Evolutionary conservation across 2,888 invertebrate genomes (phyloP).

Genomic region (Pterostichus madidus): DNA sequence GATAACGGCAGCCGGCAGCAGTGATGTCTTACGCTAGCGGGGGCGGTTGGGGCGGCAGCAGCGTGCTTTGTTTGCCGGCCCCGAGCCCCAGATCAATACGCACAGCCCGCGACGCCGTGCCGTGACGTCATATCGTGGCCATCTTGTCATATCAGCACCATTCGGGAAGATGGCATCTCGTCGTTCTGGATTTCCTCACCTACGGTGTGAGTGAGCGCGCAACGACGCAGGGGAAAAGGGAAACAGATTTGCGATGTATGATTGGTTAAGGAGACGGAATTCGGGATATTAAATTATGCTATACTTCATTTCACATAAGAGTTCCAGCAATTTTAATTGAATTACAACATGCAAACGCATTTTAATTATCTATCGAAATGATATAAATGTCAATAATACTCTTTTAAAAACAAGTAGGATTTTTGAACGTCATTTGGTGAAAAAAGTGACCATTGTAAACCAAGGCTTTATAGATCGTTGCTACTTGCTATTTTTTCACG

Average conservation of each 20-base stretch:
- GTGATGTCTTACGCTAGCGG: slow-evolving; percentile 1
- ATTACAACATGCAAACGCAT: too few species aligned
- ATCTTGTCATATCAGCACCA: slow-evolving; percentile 78
- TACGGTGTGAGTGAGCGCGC: slow-evolving; percentile 15
- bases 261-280: not conserved
- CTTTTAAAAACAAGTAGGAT: too few species aligned
- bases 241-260: slow-evolving; percentile 1
- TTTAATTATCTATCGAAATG: too few species aligned
- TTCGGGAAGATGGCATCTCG: slow-evolving; percentile 70
- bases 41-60: slow-evolving; percentile 1
- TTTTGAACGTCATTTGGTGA: too few species aligned
- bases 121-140: slow-evolving; percentile 78
- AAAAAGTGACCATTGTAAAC: too few species aligned
- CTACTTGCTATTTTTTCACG: too few species aligned
- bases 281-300: not conserved
- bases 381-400: too few species aligned
- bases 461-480: too few species aligned
- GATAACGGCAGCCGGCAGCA: too few species aligned
- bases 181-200: slow-evolving; percentile 43
- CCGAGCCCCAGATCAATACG: slow-evolving; percentile 76
- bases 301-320: too few species aligned
- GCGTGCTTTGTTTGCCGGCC: slow-evolving; percentile 73
- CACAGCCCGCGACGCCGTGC: slow-evolving; percentile 73
- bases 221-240: not conserved
- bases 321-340: too few species aligned